Conservation (phyloP, 2,113 vertebrate genomes). For the Mesembrinibis cayennensis region DNA sequence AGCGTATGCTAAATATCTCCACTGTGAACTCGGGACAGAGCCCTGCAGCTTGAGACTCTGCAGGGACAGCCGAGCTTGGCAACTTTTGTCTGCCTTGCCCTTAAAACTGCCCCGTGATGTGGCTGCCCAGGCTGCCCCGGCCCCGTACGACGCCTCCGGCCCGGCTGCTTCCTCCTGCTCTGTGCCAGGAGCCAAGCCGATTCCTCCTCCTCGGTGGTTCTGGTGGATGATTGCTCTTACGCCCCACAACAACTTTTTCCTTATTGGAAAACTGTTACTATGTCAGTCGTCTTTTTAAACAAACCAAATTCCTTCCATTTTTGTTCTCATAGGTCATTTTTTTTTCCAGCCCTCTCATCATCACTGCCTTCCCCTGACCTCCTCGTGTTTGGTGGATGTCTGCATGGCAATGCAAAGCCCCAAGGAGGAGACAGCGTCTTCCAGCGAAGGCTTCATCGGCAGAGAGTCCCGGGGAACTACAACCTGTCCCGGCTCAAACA, state of each 20-base stretch:
- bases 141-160: neutral
- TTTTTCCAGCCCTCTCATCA: neutral
- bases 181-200: neutral
- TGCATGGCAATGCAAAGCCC: neutral
- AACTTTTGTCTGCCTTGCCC: neutral
- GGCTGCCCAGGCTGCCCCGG: neutral
- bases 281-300: neutral
- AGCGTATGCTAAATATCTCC: neutral
- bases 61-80: neutral
- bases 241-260: neutral
- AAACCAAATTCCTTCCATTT: neutral
- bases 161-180: rapidly evolving
- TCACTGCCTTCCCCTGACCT: neutral
- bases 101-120: rapidly evolving
- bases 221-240: rapidly evolving
- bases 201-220: rapidly evolving
- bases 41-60: rapidly evolving
- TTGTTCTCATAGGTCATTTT: neutral
- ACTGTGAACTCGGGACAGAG: neutral
- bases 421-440: rapidly evolving
- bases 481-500: neutral
- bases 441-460: neutral
- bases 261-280: neutral
- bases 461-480: rapidly evolving
- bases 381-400: neutral